Evolutionary conservation across 2,888 invertebrate genomes (phyloP), one percentile per base, ranked within the genome.

Genomic region (Lithosia quadra): DNA sequence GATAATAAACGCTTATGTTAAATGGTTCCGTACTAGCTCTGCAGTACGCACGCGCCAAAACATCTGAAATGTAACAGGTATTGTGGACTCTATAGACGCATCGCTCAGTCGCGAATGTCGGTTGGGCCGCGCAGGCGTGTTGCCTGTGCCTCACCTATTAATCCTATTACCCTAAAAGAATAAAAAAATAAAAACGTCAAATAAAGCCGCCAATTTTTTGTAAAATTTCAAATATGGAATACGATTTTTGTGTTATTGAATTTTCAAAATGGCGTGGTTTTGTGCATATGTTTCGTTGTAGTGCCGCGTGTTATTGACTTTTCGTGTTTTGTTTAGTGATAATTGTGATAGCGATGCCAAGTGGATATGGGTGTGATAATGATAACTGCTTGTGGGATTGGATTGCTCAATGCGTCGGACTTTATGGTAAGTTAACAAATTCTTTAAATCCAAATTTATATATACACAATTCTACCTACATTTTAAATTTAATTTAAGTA

Each of bases 341-440:
- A 88, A 89, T 85, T 85, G 90, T 90, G 90, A 90, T 91, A 89
- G 87, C 87, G 81, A 92, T 93, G 93, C 88, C 89, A 88, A 92
- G 91, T 90, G 90, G 87, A 85, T 90, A 89, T 91, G 89, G 88
- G 86, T 90, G 92, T 91, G 92, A 91, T 90, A 92, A 92, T 91
- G 92, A 84, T 89, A 91, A 89, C 88, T 89, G 89, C 88, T 81
- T 88, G 79, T 91, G 90, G 90, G 86, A 91, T 91, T 93, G 93
- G 92, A 93, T 94, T 92, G 88, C 87, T 85, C 88, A 86, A 82
- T 92, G 91, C 88, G 78, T 84, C 78, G 87, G 90, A 83, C 80
- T 90, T 81, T 84, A 88, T 89, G 93, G 94, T 94, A 79, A 90
- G 91, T 84, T 68, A 53, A 43, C 62, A 43, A 60, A 21, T 66